A percentile compares a stretch with the other conserved stretches of the same genome.
Conservation (phyloP, 2,888 invertebrate genomes). For the Isoperla grammatica region DNA sequence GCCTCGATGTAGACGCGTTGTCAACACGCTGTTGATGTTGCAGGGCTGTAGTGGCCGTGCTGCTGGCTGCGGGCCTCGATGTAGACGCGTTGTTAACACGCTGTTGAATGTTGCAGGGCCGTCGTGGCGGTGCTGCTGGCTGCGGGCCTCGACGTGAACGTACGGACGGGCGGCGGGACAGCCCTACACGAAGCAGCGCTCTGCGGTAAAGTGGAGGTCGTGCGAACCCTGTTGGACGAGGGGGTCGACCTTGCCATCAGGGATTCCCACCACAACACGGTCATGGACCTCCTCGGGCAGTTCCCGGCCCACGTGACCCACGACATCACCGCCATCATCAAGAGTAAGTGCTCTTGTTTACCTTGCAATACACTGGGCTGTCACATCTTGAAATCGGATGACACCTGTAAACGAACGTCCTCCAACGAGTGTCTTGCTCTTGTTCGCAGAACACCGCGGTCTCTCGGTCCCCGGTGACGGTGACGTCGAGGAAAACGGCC, state of each 20-base stretch:
- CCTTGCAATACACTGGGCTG: no score
- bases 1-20: no score
- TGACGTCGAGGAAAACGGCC: conserved; percentile 53
- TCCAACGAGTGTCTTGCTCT: background rate
- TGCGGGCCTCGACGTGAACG: conserved; percentile 84
- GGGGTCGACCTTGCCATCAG: conserved; percentile 77
- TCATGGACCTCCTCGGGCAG: conserved; percentile 77
- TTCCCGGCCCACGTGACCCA: conserved; percentile 85
- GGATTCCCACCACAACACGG: conserved; percentile 76
- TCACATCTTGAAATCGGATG: no score
- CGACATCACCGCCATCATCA: conserved; percentile 78
- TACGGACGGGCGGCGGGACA: conserved; percentile 78
- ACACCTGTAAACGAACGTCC: no score
- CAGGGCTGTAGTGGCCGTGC: no score
- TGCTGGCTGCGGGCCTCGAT: no score
- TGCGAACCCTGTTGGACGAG: conserved; percentile 69
- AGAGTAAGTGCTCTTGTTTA: conserved; percentile 65
- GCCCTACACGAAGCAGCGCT: conserved; percentile 91
- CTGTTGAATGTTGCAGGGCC: conserved; percentile 48
- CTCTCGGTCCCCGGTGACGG: conserved; percentile 41
- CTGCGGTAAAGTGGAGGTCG: conserved; percentile 85
- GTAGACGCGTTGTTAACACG: no score
- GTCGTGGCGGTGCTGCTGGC: conserved; percentile 78
- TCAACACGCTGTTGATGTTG: no score
- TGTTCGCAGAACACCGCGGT: conserved; percentile 17